Base-by-base conservation (phyloP, 1,140 invertebrate genomes). In the Drosophila rufa region DNA sequence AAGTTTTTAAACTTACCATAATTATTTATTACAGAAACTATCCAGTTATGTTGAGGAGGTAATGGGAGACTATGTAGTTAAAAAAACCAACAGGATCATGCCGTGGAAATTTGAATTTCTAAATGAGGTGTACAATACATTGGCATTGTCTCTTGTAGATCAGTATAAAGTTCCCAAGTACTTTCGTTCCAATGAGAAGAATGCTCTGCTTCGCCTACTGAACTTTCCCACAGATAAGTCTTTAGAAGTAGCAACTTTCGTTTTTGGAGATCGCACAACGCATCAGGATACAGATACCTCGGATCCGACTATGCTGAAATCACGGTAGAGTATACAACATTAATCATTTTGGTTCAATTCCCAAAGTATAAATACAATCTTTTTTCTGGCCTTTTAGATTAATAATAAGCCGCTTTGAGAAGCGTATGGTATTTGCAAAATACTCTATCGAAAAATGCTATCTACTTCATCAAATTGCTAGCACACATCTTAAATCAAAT, bases 51-150 rank as follows among this genome's bases (percentile, higher is more conserved):
- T 92, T 25, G 90, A 92, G 27, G 76, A 90, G 53, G 56, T 90
- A 7, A 92, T 92, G 91, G 86, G 90, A n/a, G 68, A 92, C 45
- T 92, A 92, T 66, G 78, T 83, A 3, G 80, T 92, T 0, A 38
- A 80, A 17, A 92, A 92, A 75, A 92, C 92, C 1, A 46, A 70
- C 68, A 73, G 90, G 12, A 79, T 83, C 38, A 92, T 92, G 90
- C 92, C 91, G 1, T 92, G 91, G 86, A 92, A 92, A 65, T 86
- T 89, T 53, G 91, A 92, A 48, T 92, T 92, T 47, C 36, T 92
- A 0, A 91, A 89, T 40, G 92, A 92, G 53, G 83, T 92, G 4
- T 92, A 92, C 27, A 92, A 92, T 48, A 92, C 68, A 1, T 62
- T 92, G 36, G 91, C 80, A 1, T 58, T 92, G 50, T 81, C 91